Base-by-base conservation (phyloP, 2,113 vertebrate genomes). In the Maccullochella peelii region DNA sequence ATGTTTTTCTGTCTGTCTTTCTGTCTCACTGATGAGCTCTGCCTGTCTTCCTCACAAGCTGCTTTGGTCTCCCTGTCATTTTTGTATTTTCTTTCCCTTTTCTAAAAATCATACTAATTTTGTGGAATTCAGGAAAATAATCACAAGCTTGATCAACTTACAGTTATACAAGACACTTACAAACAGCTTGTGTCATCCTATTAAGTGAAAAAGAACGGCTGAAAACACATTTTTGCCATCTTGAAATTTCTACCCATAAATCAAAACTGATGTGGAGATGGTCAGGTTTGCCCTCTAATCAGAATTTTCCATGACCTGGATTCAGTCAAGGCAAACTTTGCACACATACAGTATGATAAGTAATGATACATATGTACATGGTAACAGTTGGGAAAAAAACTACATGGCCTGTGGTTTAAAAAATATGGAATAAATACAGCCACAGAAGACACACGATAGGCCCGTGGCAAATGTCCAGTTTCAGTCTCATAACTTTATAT, bases 381-480 rank as follows among this genome's bases (percentile, higher is more conserved):
- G 16, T 40, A 54, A 62, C 11, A 36, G 20, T 33, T 9, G 8
- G 55, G 11, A 11, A 9, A 50, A 55, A 61, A 69, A 52, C 16
- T 38, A 61, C 18, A 52, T 68, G 66, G 74, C 14, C 40, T 36
- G 57, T 69, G 61, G 50, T 69, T 70, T 62, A 40, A 63, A 62
- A 75, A 61, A 47, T 66, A 38, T 75, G 55, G 63, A 76, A 85
- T 62, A 67, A 87, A 77, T 66, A 25, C 21, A 61, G 57, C 72
- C 67, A 73, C 21, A 68, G 50, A 30, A 20, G 71, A 77, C 47
- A 73, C 73, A 79, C 8, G 33, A 80, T 55, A 77, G 52, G 10
- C 44, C 47, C 27, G 61, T 79, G 74, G 78, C 63, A 68, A 59
- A 81, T 70, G 21, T 58, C 59, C 58, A 73, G 27, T 20, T 61